These are phyloP conservation scores for Meleagris gallopavo DNA, from an alignment of 2,113 vertebrate species.

Conservation along the genomic window DNA sequence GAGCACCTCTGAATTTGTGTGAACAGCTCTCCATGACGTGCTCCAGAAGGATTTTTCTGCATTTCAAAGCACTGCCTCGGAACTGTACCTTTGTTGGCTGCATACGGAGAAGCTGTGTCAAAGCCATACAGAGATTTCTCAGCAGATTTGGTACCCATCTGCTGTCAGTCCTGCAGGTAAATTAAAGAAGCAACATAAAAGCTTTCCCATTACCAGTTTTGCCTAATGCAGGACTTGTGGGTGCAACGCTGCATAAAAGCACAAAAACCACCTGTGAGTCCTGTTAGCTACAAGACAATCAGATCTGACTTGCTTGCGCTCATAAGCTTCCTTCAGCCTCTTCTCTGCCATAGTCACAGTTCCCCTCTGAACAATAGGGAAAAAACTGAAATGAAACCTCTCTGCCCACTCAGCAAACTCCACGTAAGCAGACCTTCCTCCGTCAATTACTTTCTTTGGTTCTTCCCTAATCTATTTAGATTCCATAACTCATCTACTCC, in stretches of 20 bases:
- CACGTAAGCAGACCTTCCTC: background rate
- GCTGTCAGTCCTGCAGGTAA: conserved; percentile 23
- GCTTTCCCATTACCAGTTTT: background rate
- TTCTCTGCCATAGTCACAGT: background rate
- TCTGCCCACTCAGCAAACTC: conserved; percentile 36
- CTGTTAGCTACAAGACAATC: background rate
- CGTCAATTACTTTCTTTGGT: background rate
- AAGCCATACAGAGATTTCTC: background rate
- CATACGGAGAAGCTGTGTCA: background rate
- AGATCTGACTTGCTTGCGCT: background rate
- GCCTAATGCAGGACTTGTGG: conserved; percentile 14
- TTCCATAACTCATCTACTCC: background rate
- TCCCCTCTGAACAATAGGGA: background rate
- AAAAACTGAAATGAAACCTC: background rate
- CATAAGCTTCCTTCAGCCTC: background rate
- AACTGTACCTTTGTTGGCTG: background rate
- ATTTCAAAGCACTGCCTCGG: background rate
- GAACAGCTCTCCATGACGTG: background rate
- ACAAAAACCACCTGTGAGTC: conserved; percentile 12
- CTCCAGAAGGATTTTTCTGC: background rate
- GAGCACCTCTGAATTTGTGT: rapidly evolving
- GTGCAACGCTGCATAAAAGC: conserved; percentile 25
- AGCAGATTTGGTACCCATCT: background rate
- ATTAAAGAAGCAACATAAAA: conserved; percentile 37
- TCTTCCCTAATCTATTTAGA: background rate